A percentile compares a stretch with the other conserved stretches of the same genome.
phyloP scores from a whole-genome alignment of 2,113 vertebrate species.

The Phocoena sinus region DNA sequence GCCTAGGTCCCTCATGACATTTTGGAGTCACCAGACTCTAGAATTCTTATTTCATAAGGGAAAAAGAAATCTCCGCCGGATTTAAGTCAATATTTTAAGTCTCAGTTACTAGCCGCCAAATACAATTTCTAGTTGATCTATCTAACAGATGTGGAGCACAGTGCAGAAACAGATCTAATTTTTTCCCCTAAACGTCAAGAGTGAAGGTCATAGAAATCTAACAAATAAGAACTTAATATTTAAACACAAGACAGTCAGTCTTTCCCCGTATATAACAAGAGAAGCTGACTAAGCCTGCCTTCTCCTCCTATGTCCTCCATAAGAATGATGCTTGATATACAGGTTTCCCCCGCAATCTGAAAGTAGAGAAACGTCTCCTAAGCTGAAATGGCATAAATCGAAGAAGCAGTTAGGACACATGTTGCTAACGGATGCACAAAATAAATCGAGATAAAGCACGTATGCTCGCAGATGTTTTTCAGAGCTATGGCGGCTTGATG shows the following conservation, averaged over 20 bases:
- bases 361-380: not conserved
- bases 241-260: not conserved
- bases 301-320: not conserved
- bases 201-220: not conserved
- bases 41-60: not conserved
- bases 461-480: not conserved
- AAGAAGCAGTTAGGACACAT: not conserved
- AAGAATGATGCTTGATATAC: not conserved
- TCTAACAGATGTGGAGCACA: not conserved
- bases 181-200: not conserved
- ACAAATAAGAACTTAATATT: not conserved
- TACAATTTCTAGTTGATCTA: not conserved
- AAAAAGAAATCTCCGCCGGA: not conserved
- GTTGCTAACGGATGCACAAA: not conserved
- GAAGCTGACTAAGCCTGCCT: not conserved
- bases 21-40: not conserved
- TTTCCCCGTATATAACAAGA: not conserved
- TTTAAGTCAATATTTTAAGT: not conserved
- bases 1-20: not conserved
- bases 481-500: not conserved
- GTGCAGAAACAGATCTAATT: not conserved
- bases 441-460: not conserved
- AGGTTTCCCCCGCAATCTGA: not conserved
- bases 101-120: not conserved
- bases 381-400: not conserved